phyloP scores from a whole-genome alignment of 2,888 invertebrate species.

The Drosophila neotestacea region DNA sequence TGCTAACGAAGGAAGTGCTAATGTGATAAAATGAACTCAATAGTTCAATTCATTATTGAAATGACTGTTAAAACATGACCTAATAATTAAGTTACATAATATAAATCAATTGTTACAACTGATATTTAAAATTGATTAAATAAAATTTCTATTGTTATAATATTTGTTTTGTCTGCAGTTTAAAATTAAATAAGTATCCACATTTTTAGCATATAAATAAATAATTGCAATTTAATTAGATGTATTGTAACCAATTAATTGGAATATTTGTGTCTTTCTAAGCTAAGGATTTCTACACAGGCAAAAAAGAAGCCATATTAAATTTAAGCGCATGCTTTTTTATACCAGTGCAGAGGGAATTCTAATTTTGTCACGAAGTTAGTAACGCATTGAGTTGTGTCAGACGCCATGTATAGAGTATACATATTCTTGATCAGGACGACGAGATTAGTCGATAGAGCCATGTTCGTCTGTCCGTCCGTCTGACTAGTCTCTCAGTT shows the following conservation, averaged over 20 bases:
- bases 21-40: no score
- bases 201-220: background rate
- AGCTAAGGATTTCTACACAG: background rate
- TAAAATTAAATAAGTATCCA: background rate
- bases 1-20: no score
- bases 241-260: constrained; percentile 1
- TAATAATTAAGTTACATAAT: background rate
- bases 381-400: no score
- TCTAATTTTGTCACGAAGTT: no score
- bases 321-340: background rate
- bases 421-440: no score
- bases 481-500: no score
- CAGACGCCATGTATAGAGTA: no score
- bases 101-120: background rate
- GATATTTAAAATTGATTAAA: background rate
- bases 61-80: background rate
- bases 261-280: background rate
- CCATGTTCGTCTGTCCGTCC: no score
- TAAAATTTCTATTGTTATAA: background rate
- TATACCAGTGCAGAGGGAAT: no score
- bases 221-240: background rate
- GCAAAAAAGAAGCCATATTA: constrained; percentile 1
- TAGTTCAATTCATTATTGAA: no score
- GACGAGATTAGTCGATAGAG: no score
- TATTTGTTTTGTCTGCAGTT: background rate